A percentile compares a stretch with the other conserved stretches of the same genome.
Evolutionary conservation across 2,797 vertebrate genomes (phyloP).

Genomic region (Anisognathus igniventris): DNA sequence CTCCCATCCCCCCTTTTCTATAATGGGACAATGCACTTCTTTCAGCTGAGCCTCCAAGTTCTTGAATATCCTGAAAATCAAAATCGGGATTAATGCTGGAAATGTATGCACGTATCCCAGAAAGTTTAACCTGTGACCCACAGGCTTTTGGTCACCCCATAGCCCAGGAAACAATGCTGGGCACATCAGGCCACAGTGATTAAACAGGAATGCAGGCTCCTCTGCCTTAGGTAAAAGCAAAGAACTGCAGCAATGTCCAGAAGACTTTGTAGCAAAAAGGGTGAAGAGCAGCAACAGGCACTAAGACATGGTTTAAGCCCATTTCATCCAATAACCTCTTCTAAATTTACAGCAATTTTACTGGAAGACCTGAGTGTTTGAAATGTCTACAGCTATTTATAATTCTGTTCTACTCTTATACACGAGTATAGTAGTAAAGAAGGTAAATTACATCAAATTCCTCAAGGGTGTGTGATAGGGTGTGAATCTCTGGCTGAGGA

Average conservation of each 20-base stretch:
- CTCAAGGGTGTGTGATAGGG: not conserved
- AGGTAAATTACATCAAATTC: not conserved
- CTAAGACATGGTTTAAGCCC: not conserved
- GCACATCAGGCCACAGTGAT: not conserved
- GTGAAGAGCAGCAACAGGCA: not conserved
- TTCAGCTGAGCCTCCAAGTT: slow-evolving; percentile 8
- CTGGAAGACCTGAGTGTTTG: not conserved
- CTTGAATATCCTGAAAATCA: slow-evolving; percentile 16
- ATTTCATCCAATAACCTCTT: not conserved
- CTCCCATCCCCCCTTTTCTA: not conserved
- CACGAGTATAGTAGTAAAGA: not conserved
- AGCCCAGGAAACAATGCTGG: not conserved
- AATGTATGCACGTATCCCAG: not conserved
- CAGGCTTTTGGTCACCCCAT: not conserved
- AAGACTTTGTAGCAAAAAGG: not conserved
- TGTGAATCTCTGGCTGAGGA: not conserved
- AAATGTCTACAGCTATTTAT: not conserved
- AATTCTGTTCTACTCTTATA: not conserved
- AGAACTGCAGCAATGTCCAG: not conserved
- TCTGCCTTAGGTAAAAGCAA: not conserved
- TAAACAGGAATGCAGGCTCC: not conserved
- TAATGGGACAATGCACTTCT: not conserved
- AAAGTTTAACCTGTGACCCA: not conserved
- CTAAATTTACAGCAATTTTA: not conserved
- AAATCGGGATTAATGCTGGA: slow-evolving; percentile 8